A percentile compares a stretch with the other conserved stretches of the same genome.
Evolutionary conservation across 37 sponge, comb jelly and placozoan genomes (phyloP).

Genomic region (Crambe crambe): DNA sequence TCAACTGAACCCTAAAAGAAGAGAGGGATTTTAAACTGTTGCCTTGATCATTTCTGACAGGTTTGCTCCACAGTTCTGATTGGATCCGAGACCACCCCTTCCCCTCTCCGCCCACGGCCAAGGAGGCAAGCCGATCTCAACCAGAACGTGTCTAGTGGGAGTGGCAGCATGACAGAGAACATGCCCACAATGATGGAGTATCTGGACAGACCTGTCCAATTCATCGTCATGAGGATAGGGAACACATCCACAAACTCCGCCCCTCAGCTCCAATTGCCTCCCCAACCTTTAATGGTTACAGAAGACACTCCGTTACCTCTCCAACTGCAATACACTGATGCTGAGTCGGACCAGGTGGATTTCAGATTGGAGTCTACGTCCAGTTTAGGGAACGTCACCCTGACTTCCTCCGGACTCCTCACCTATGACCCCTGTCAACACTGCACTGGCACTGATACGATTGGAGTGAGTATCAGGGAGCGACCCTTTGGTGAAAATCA

Average conservation of each 20-base stretch:
- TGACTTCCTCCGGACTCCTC: conserved; percentile 50
- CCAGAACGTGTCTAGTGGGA: neutral
- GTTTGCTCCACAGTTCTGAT: conserved; percentile 52
- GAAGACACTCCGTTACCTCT: conserved; percentile 5
- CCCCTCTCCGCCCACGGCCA: neutral
- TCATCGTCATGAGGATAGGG: conserved; percentile 61
- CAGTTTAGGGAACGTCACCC: conserved; percentile 45
- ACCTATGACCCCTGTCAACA: conserved; percentile 72
- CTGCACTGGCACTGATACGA: conserved; percentile 66
- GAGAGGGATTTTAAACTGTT: neutral
- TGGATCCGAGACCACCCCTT: neutral
- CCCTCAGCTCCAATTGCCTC: conserved; percentile 54
- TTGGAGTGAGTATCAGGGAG: conserved; percentile 53
- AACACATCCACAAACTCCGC: conserved; percentile 79
- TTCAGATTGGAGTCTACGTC: conserved; percentile 68
- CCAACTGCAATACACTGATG: conserved; percentile 57
- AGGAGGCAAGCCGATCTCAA: conserved; percentile 20
- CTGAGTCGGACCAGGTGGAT: conserved; percentile 57
- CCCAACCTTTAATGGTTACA: conserved; percentile 13
- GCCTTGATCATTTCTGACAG: conserved; percentile 4
- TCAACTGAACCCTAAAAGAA: neutral
- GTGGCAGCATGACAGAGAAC: neutral
- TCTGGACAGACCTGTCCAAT: conserved; percentile 62
- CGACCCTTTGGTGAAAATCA: conserved; percentile 37
- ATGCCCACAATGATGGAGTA: neutral